Percentiles rank a stretch among this genome's conserved stretches.
These are phyloP conservation scores for Zosterops japonicus DNA, from an alignment of 2,113 vertebrate species.

Conservation along the genomic window DNA sequence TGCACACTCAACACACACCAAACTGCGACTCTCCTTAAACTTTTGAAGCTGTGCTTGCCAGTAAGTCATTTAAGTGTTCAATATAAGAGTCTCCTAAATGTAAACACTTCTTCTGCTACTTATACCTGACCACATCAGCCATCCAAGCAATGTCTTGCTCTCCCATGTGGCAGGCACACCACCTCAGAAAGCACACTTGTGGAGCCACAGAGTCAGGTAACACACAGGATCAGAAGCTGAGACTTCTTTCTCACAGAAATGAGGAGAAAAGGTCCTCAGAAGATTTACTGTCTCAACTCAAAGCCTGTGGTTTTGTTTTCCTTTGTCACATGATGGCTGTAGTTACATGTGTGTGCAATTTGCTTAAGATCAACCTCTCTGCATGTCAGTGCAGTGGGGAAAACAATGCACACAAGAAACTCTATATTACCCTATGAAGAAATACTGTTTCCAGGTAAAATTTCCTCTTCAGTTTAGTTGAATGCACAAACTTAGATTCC, in stretches of 20 bases:
- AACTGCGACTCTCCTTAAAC: background rate
- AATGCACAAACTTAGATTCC: background rate
- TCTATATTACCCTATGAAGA: background rate
- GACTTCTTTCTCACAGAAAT: background rate
- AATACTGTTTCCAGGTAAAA: background rate
- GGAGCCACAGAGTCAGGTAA: background rate
- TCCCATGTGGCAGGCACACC: rapidly evolving
- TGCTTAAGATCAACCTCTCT: background rate
- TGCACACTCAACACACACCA: background rate
- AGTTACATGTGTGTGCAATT: background rate
- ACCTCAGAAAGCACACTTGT: rapidly evolving
- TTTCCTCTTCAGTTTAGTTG: background rate
- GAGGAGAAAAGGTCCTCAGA: background rate
- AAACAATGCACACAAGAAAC: background rate
- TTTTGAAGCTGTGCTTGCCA: background rate
- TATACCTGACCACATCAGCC: background rate
- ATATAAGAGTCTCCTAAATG: background rate
- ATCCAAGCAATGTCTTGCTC: background rate
- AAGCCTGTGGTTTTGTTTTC: background rate
- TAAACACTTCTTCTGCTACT: background rate
- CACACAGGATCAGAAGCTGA: rapidly evolving
- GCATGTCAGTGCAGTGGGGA: background rate
- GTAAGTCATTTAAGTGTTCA: background rate
- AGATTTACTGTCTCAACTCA: background rate
- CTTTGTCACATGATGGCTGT: background rate